These are phyloP conservation scores for Sitodiplosis mosellana DNA, from an alignment of 1,140 invertebrate genomes.

Conservation along the genomic window DNA sequence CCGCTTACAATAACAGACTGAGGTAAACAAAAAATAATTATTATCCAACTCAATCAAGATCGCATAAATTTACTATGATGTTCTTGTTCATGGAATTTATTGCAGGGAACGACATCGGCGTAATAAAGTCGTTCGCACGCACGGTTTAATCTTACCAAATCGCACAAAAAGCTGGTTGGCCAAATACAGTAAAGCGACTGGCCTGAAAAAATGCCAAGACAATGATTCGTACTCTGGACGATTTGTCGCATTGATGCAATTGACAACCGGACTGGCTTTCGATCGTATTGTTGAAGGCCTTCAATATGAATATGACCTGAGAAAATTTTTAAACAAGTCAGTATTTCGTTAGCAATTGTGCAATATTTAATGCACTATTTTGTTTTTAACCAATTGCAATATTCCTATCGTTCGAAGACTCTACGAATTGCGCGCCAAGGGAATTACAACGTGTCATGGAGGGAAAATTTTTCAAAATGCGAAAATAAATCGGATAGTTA, in stretches of 20 bases:
- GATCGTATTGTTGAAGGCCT: slow-evolving; percentile 60
- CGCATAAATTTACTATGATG: too few species aligned
- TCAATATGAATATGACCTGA: slow-evolving; percentile 45
- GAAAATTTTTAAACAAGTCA: slow-evolving; percentile 23
- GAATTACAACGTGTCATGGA: slow-evolving; percentile 45
- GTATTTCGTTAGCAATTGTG: too few species aligned
- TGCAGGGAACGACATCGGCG: slow-evolving; percentile 44
- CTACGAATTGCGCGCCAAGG: slow-evolving; percentile 47
- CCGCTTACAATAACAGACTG: slow-evolving; percentile 49
- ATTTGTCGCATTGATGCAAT: slow-evolving; percentile 50
- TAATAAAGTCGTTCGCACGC: slow-evolving; percentile 51
- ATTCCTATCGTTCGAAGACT: too few species aligned
- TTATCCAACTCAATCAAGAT: too few species aligned
- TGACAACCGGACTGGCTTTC: slow-evolving; percentile 51
- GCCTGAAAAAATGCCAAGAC: background rate
- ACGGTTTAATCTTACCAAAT: slow-evolving; percentile 60
- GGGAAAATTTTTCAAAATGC: slow-evolving; percentile 41
- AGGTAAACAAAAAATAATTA: too few species aligned
- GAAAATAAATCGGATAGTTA: too few species aligned
- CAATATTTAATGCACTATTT: too few species aligned
- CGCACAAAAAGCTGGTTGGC: slow-evolving; percentile 36
- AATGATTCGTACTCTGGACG: slow-evolving; percentile 26
- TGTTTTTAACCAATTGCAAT: too few species aligned
- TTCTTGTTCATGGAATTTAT: background rate
- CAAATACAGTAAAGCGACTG: slow-evolving; percentile 17